Evolutionary conservation across 2,888 invertebrate species (phyloP).

Genomic region (Nematopogon swammerdamellus): DNA sequence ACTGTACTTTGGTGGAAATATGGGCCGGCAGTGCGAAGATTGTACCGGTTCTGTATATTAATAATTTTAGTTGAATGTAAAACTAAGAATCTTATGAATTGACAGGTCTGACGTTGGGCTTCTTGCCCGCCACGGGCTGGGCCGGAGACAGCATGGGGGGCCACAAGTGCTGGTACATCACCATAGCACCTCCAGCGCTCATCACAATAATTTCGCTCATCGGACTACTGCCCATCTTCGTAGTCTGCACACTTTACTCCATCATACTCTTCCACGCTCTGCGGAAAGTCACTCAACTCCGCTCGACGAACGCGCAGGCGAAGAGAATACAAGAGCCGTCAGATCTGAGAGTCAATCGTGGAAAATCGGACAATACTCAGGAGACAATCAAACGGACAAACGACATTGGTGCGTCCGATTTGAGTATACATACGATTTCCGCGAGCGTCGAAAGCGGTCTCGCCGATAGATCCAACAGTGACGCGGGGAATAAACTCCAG

Average conservation of each 20-base stretch:
- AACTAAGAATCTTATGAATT: too few relatives aligned
- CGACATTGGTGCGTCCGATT: not conserved
- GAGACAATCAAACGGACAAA: too few relatives aligned
- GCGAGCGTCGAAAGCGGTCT: not conserved
- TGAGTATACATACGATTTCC: not conserved
- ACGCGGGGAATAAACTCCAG: not conserved
- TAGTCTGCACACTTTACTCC: conserved; percentile 49
- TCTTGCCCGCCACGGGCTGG: conserved; percentile 59
- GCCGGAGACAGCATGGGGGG: conserved; percentile 26
- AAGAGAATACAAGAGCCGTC: conserved; percentile 19
- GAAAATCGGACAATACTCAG: conserved; percentile 16
- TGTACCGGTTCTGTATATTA: too few relatives aligned
- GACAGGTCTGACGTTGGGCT: conserved; percentile 55
- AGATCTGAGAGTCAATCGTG: conserved; percentile 31
- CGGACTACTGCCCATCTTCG: conserved; percentile 48
- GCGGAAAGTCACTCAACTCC: conserved; percentile 34
- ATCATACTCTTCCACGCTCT: conserved; percentile 58
- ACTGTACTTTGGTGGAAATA: too few relatives aligned
- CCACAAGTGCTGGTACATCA: conserved; percentile 53
- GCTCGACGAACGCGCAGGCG: conserved; percentile 22
- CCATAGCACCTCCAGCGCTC: conserved; percentile 51
- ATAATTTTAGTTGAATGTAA: too few relatives aligned
- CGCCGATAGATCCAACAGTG: not conserved
- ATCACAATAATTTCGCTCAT: conserved; percentile 53
- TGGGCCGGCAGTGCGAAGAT: too few relatives aligned